These are phyloP conservation scores for Pedetes capensis DNA, from an alignment of 2,113 vertebrate species.

Conservation along the genomic window DNA sequence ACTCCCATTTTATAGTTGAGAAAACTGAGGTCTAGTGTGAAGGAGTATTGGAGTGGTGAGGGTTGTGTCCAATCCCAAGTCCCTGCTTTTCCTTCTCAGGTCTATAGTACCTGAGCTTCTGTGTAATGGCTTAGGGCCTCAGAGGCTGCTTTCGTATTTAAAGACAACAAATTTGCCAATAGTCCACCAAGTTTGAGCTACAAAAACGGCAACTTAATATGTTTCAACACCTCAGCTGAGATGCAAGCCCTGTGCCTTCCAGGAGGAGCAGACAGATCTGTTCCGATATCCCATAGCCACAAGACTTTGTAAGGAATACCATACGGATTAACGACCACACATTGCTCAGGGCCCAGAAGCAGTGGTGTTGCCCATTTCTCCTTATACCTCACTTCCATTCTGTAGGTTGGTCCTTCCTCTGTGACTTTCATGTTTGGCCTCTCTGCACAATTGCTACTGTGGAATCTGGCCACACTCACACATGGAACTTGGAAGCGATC, in stretches of 20 bases:
- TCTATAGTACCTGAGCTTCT: rapidly evolving
- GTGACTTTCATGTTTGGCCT: neutral
- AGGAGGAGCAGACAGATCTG: neutral
- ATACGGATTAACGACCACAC: rapidly evolving
- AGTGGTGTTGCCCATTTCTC: rapidly evolving
- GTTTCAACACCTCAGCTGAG: neutral
- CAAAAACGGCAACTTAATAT: neutral
- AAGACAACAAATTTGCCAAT: neutral
- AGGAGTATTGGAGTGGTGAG: neutral
- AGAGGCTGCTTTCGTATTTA: neutral
- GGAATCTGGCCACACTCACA: neutral
- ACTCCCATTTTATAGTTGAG: neutral
- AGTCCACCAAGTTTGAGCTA: neutral
- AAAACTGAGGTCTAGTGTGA: neutral
- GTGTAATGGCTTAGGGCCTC: rapidly evolving
- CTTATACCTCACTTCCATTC: neutral
- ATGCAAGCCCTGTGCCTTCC: neutral
- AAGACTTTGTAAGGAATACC: rapidly evolving
- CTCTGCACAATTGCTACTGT: neutral
- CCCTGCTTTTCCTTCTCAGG: neutral
- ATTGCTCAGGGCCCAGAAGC: neutral
- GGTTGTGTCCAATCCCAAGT: neutral
- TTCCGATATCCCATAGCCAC: rapidly evolving
- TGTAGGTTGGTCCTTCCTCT: neutral
- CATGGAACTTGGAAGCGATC: neutral